Conservation (phyloP, 1,140 invertebrate genomes). For the Musca domestica region DNA sequence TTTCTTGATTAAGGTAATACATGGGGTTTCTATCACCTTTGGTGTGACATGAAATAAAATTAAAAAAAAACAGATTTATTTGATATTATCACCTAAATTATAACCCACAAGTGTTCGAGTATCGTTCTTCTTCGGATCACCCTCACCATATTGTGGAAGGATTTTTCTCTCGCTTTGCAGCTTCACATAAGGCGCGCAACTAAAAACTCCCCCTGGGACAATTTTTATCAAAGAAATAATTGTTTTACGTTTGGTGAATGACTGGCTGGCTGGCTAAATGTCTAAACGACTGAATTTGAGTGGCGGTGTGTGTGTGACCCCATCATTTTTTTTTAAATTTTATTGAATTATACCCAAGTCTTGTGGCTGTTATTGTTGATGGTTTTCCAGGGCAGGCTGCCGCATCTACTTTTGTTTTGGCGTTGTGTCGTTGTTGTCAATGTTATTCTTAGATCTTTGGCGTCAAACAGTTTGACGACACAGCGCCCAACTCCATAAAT, state of each 20-base stretch:
- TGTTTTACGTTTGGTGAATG: neutral
- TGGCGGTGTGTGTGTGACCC: neutral
- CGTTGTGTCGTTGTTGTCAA: neutral
- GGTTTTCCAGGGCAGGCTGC: too few species aligned
- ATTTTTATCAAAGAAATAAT: slow-evolving; percentile 7
- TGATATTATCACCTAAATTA: neutral
- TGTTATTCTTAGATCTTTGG: slow-evolving; percentile 15
- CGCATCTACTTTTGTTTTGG: neutral
- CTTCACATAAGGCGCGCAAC: too few species aligned
- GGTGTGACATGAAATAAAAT: too few species aligned
- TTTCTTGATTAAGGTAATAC: too few species aligned
- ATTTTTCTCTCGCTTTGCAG: neutral
- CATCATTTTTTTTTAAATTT: slow-evolving; percentile 19
- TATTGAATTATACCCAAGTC: neutral
- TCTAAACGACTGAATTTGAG: too few species aligned
- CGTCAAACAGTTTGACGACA: slow-evolving; percentile 8
- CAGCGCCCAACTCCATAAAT: slow-evolving; percentile 9
- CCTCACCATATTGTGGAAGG: neutral
- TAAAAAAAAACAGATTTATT: too few species aligned
- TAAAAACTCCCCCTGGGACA: neutral
- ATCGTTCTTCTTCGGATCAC: neutral
- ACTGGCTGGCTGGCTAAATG: too few species aligned
- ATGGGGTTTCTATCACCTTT: too few species aligned
- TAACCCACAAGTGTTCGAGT: slow-evolving; percentile 11
- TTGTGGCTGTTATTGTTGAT: neutral